Conservation (phyloP, 2,888 invertebrate species). For the Drosophila melanocephala region DNA sequence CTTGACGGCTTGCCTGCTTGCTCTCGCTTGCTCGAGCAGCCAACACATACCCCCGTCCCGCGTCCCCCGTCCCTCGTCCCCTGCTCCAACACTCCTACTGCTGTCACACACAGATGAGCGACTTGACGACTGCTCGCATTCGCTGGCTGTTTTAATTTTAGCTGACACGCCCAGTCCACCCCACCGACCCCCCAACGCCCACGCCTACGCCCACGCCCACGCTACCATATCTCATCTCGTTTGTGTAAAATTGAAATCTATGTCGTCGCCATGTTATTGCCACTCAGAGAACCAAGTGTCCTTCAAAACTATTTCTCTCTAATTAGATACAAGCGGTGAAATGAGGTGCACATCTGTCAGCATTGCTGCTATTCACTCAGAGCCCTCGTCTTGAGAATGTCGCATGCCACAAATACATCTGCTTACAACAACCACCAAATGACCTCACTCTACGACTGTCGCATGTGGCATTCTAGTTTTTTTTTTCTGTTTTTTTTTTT, state of each 20-base stretch:
- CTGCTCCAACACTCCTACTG: neutral
- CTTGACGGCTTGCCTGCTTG: slow-evolving; percentile 41
- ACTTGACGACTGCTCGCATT: slow-evolving; percentile 23
- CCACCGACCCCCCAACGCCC: neutral
- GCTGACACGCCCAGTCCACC: slow-evolving; percentile 13
- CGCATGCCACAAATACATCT: slow-evolving; percentile 2
- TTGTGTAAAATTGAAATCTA: slow-evolving; percentile 41
- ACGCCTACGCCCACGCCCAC: no score
- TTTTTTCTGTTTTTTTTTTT: neutral
- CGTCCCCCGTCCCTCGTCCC: neutral
- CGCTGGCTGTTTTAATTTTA: slow-evolving; percentile 44
- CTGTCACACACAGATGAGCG: slow-evolving; percentile 19
- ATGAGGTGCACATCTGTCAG: slow-evolving; percentile 49
- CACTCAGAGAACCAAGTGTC: slow-evolving; percentile 70
- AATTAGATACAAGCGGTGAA: slow-evolving; percentile 80
- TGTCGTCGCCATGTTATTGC: slow-evolving; percentile 63
- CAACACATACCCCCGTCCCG: neutral
- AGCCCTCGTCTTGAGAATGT: neutral
- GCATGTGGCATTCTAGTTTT: neutral
- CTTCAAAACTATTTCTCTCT: slow-evolving; percentile 82
- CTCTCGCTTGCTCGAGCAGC: neutral
- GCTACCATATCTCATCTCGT: neutral
- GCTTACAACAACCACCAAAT: neutral
- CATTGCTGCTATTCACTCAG: slow-evolving; percentile 2
- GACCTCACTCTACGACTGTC: neutral